Evolutionary conservation across 2,888 invertebrate genomes (phyloP).

Genomic region (Ariolimax columbianus): DNA sequence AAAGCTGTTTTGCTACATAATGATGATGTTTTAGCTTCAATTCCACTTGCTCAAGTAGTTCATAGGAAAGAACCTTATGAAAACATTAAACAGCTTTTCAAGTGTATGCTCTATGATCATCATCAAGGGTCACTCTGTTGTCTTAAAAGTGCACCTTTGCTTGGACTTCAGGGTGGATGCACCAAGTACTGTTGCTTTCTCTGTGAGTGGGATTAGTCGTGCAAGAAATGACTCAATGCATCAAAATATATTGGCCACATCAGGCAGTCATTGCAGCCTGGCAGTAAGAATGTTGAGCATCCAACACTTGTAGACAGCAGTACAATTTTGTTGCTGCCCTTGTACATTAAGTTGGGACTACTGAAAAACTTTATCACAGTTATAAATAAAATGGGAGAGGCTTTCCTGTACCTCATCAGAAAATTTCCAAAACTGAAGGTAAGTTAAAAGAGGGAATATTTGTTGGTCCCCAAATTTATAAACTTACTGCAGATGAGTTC

Average conservation of each 20-base stretch:
- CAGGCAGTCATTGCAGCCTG: not conserved
- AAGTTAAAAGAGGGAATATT: no score
- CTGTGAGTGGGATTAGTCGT: constrained; percentile 3
- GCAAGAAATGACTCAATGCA: not conserved
- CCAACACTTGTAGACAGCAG: not conserved
- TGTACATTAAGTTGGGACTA: not conserved
- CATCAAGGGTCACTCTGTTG: not conserved
- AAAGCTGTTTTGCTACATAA: constrained; percentile 3
- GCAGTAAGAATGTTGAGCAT: not conserved
- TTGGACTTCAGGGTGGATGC: not conserved
- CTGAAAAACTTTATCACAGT: no score
- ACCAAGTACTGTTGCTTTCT: not conserved
- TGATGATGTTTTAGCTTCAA: not conserved
- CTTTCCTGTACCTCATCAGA: not conserved
- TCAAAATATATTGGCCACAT: not conserved
- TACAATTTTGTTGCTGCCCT: not conserved
- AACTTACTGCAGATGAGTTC: not conserved
- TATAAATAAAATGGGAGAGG: not conserved
- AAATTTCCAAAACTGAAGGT: not conserved
- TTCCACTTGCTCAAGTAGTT: not conserved
- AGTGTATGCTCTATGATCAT: constrained; percentile 1
- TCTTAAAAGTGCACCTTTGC: not conserved
- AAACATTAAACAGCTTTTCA: constrained; percentile 9
- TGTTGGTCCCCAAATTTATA: no score
- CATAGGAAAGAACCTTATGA: constrained; percentile 9